Evolutionary conservation across 2,113 vertebrate species (phyloP).

Genomic region (Clarias batrachus): DNA sequence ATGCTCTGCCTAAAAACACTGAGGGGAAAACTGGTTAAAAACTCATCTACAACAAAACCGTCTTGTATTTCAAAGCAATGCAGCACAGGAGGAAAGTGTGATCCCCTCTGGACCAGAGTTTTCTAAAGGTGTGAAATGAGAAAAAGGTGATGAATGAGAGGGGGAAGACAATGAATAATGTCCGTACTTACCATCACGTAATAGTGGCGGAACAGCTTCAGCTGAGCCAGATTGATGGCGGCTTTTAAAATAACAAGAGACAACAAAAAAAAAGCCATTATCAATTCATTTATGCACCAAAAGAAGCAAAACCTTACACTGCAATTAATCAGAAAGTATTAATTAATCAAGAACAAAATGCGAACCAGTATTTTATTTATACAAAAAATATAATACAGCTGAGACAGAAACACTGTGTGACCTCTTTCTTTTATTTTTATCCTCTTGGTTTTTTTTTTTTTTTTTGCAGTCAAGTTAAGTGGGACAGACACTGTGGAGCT

Average conservation of each 20-base stretch:
- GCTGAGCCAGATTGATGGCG: conserved; percentile 84
- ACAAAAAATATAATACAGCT: background rate
- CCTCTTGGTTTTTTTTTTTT: background rate
- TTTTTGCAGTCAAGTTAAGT: conserved; percentile 25
- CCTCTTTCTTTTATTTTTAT: background rate
- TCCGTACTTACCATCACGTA: conserved; percentile 83
- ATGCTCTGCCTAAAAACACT: background rate
- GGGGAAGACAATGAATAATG: background rate
- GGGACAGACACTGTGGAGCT: conserved; percentile 42
- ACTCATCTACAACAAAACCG: background rate
- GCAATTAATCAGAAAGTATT: background rate
- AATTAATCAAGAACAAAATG: background rate
- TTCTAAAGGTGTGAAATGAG: background rate
- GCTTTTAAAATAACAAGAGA: conserved; percentile 66
- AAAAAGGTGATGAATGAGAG: background rate
- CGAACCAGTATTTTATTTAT: conserved; percentile 11
- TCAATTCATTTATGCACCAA: background rate
- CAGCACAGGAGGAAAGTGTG: background rate
- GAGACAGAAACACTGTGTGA: background rate
- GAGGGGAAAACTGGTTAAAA: background rate
- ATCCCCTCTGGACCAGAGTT: background rate
- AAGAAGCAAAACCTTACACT: background rate
- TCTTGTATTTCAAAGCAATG: background rate
- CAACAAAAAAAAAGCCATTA: conserved; percentile 27
- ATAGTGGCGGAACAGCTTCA: conserved; percentile 88